Percentiles rank a stretch among this genome's conserved stretches.
These are phyloP conservation scores for Ageneiosus marmoratus DNA, from an alignment of 2,113 vertebrate genomes.

Conservation along the genomic window DNA sequence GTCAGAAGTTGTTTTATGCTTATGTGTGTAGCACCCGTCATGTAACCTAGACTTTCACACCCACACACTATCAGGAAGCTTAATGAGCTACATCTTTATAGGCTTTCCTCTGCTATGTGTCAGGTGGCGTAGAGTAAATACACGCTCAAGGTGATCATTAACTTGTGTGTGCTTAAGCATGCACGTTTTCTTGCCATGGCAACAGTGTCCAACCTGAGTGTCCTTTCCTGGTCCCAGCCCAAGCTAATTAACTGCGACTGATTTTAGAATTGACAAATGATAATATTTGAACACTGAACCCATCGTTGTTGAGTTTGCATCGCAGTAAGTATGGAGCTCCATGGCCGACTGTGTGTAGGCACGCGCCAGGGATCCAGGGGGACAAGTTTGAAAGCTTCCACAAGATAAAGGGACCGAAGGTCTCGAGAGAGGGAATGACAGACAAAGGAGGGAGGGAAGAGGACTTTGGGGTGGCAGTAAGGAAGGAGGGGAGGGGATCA, in stretches of 20 bases:
- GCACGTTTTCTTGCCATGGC: not conserved
- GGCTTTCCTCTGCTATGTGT: constrained; percentile 23
- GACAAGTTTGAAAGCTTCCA: constrained; percentile 39
- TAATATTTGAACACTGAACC: not conserved
- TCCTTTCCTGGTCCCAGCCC: not conserved
- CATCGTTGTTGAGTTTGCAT: not conserved
- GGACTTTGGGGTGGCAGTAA: constrained; percentile 34
- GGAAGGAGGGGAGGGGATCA: constrained; percentile 62
- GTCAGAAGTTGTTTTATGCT: constrained; percentile 37
- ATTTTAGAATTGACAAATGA: constrained; percentile 15
- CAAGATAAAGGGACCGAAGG: constrained; percentile 33
- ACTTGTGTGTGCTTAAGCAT: constrained; percentile 23
- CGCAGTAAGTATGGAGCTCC: not conserved
- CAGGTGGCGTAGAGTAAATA: constrained; percentile 30
- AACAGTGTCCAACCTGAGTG: not conserved
- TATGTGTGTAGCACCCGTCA: constrained; percentile 19
- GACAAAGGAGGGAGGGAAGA: constrained; percentile 35
- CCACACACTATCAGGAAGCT: constrained; percentile 15
- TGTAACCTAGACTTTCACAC: constrained; percentile 29
- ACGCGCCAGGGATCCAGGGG: constrained; percentile 9
- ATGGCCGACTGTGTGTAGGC: constrained; percentile 13
- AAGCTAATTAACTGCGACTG: not conserved
- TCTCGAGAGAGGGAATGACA: constrained; percentile 32
- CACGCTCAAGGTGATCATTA: constrained; percentile 41
- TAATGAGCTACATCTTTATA: constrained; percentile 37